Evolutionary conservation across 2,113 vertebrate genomes (phyloP).

Genomic region (Bufo bufo): DNA sequence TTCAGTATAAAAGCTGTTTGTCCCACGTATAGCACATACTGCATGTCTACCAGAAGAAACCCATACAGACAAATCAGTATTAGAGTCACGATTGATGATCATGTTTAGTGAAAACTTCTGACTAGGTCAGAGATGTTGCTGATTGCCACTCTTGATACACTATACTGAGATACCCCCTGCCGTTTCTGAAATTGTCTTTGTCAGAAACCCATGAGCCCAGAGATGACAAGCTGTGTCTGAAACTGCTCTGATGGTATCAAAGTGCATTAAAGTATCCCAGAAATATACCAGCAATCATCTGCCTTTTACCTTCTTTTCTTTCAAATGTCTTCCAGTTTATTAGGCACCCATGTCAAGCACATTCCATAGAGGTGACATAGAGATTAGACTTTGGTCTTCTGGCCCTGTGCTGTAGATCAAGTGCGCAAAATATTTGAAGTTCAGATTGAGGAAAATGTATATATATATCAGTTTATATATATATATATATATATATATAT

Average conservation of each 20-base stretch:
- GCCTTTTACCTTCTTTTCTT: constrained; percentile 26
- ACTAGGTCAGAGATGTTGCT: not conserved
- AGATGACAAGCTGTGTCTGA: constrained; percentile 37
- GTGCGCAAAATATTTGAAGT: no score
- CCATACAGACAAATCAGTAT: constrained; percentile 9
- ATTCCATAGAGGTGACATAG: not conserved
- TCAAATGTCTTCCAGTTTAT: not conserved
- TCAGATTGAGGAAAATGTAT: no score
- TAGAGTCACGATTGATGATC: not conserved
- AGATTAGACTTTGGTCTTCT: not conserved
- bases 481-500: no score
- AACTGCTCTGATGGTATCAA: constrained; percentile 36
- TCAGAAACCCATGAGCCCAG: not conserved
- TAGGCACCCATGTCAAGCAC: not conserved
- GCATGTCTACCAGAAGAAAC: not conserved
- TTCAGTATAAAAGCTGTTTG: not conserved
- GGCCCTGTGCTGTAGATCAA: not conserved
- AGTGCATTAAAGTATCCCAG: constrained; percentile 21
- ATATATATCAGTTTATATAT: no score
- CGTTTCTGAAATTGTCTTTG: constrained; percentile 28
- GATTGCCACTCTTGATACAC: constrained; percentile 9
- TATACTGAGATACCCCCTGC: constrained; percentile 19
- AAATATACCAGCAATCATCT: constrained; percentile 23
- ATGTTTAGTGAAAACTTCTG: constrained; percentile 22
- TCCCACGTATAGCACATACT: not conserved